Percentiles rank a stretch among this genome's conserved stretches.
phyloP scores from a whole-genome alignment of 1,140 invertebrate genomes.

The Hermatobates lingyangjiaoensis region DNA sequence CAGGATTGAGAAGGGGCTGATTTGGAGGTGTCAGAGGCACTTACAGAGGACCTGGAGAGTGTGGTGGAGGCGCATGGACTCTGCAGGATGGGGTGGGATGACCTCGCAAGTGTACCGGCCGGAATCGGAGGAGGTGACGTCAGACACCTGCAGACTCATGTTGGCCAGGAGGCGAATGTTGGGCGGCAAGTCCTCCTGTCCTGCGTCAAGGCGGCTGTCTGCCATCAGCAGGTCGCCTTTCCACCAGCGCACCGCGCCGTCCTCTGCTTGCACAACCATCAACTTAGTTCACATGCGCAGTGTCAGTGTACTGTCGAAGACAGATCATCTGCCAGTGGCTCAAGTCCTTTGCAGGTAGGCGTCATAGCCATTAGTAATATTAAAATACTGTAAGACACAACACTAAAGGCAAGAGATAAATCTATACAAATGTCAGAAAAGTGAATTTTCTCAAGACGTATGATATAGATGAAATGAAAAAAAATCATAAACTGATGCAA shows the following conservation, averaged over 20 bases:
- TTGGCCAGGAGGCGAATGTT: constrained; percentile 42
- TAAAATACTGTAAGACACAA: too few species aligned
- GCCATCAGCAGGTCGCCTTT: constrained; percentile 35
- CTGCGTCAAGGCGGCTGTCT: constrained; percentile 27
- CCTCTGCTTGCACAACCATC: constrained; percentile 11
- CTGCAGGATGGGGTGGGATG: constrained; percentile 32
- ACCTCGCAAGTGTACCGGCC: constrained; percentile 55
- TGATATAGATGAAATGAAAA: too few species aligned
- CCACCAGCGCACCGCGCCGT: constrained; percentile 33
- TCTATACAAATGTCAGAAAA: background rate
- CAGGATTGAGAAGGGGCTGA: too few species aligned
- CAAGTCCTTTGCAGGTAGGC: background rate
- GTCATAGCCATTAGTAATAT: too few species aligned
- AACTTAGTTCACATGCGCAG: background rate
- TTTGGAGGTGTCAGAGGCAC: too few species aligned
- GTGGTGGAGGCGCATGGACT: constrained; percentile 42
- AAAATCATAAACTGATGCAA: too few species aligned
- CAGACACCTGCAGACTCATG: constrained; percentile 42
- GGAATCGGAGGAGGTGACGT: constrained; percentile 38
- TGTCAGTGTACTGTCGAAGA: background rate
- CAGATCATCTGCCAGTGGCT: background rate
- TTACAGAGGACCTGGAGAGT: constrained; percentile 57
- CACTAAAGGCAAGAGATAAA: background rate
- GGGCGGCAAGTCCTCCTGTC: constrained; percentile 25
- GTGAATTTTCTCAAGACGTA: too few species aligned